Conservation (phyloP, 2,888 invertebrate genomes). For the Pristionchus mayeri region DNA sequence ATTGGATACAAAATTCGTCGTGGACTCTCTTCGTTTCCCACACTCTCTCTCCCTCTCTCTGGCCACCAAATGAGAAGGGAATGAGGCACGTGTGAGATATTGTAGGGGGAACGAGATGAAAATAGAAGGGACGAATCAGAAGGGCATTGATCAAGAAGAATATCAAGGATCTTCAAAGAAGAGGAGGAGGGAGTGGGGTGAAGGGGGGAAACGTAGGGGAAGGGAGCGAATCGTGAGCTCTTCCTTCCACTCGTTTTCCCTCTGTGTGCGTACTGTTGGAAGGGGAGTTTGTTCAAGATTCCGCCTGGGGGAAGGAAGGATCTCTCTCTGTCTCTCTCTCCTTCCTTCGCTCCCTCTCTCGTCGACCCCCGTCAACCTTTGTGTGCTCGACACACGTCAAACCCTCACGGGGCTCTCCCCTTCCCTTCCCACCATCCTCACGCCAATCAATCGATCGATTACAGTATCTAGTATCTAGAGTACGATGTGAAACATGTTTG, state of each 20-base stretch:
- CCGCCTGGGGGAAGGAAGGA: constrained; percentile 27
- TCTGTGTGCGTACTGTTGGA: constrained; percentile 41
- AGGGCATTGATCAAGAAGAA: neutral
- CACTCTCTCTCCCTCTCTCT: neutral
- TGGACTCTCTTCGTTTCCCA: neutral
- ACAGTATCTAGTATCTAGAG: neutral
- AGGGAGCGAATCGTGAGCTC: constrained; percentile 25
- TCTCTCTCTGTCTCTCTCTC: neutral
- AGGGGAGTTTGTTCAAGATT: constrained; percentile 34
- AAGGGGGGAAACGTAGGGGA: neutral
- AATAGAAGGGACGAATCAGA: neutral
- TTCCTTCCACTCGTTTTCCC: constrained; percentile 22
- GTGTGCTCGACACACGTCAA: constrained; percentile 29
- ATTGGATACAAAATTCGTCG: neutral
- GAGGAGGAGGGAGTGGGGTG: neutral
- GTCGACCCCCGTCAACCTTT: constrained; percentile 29
- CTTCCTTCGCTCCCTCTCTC: neutral
- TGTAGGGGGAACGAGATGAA: constrained; percentile 21
- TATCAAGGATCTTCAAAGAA: neutral
- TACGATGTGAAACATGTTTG: constrained; percentile 26
- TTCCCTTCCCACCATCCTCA: constrained; percentile 30
- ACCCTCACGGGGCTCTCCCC: neutral
- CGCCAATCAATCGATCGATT: constrained; percentile 33
- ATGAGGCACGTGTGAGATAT: constrained; percentile 34
- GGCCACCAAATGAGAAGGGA: constrained; percentile 27